A percentile compares a stretch with the other conserved stretches of the same genome.
These are phyloP conservation scores for Rhyacophila evoluta DNA, from an alignment of 2,888 invertebrate species.

Conservation along the genomic window DNA sequence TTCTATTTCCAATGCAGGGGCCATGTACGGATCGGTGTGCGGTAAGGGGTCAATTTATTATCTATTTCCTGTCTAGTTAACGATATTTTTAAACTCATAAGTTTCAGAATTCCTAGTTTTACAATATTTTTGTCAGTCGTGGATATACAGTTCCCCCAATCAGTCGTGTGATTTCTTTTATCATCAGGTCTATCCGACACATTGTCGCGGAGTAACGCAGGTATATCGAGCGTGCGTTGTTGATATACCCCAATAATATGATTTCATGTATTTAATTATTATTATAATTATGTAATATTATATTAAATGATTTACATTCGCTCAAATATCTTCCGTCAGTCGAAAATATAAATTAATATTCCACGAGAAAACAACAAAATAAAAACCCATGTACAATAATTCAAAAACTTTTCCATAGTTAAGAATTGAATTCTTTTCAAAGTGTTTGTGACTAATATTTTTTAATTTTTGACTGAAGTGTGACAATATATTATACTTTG, in stretches of 20 bases:
- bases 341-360: too few species aligned
- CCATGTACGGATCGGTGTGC: neutral
- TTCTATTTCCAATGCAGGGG: neutral
- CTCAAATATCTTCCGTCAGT: too few species aligned
- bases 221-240: neutral
- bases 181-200: neutral
- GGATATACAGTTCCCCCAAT: neutral
- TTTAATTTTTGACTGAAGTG: too few species aligned
- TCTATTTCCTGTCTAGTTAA: neutral
- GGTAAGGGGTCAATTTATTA: neutral
- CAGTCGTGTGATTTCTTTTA: neutral
- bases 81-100: neutral
- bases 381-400: too few species aligned
- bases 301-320: too few species aligned
- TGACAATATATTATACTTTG: too few species aligned
- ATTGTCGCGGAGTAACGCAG: neutral
- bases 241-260: neutral
- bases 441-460: too few species aligned
- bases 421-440: too few species aligned
- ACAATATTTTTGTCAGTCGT: constrained; percentile 5
- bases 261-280: neutral
- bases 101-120: neutral
- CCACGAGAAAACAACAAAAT: too few species aligned
- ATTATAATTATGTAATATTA: too few species aligned
- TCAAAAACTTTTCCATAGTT: too few species aligned